These are phyloP conservation scores for Cynopterus brachyotis DNA, from an alignment of 2,113 vertebrate genomes.

Conservation along the genomic window DNA sequence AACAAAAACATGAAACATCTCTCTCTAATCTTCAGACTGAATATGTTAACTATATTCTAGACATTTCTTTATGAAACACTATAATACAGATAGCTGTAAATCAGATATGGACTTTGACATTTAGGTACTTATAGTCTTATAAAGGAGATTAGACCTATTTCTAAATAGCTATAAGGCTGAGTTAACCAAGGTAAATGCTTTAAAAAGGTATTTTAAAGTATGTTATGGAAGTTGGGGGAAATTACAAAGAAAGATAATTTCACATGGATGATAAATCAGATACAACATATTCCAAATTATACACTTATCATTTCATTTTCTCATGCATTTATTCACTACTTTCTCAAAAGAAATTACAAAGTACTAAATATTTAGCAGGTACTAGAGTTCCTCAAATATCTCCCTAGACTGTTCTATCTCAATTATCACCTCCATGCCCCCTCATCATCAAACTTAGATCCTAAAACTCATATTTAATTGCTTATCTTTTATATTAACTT, in stretches of 20 bases:
- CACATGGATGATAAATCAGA: neutral
- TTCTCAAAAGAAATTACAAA: neutral
- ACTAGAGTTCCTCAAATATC: neutral
- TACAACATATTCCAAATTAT: no score
- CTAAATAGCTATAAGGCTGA: neutral
- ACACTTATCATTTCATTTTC: neutral
- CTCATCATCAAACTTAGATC: neutral
- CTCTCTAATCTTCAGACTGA: neutral
- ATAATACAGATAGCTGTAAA: neutral
- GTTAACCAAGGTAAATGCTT: neutral
- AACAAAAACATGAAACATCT: neutral
- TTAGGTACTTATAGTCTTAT: neutral
- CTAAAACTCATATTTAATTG: neutral
- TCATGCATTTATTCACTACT: neutral
- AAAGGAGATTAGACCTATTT: neutral
- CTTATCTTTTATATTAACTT: neutral
- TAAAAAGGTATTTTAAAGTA: neutral
- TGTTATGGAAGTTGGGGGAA: neutral
- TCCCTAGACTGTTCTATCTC: rapidly evolving
- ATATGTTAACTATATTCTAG: neutral
- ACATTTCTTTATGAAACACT: constrained; percentile 5
- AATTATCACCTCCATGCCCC: neutral
- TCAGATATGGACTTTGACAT: neutral
- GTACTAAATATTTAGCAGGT: neutral
- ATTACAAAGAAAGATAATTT: neutral